Evolutionary conservation across 2,888 invertebrate species (phyloP).

Genomic region (Drosophila sordidula): DNA sequence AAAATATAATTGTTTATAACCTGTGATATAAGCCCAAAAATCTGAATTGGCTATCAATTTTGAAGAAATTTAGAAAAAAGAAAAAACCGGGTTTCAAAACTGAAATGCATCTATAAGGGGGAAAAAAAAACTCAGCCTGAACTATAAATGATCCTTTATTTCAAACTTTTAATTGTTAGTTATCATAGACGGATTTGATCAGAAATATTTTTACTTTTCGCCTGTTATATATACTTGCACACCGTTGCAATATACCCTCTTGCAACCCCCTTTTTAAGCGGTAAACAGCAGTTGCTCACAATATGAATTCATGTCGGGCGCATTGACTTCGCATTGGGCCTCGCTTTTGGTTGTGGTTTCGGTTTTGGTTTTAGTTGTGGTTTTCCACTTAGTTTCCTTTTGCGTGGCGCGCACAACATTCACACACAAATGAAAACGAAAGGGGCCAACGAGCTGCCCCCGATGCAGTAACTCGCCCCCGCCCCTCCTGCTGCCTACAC

Average conservation of each 20-base stretch:
- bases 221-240: not conserved
- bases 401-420: slow-evolving; percentile 15
- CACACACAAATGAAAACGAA: slow-evolving; percentile 70
- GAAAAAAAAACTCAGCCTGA: slow-evolving; percentile 12
- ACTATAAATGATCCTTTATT: slow-evolving; percentile 23
- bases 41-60: too few species aligned
- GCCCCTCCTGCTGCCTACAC: slow-evolving; percentile 16
- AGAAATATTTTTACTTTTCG: not conserved
- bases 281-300: slow-evolving; percentile 47
- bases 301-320: slow-evolving; percentile 71
- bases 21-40: too few species aligned
- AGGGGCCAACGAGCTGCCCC: slow-evolving; percentile 57
- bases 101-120: not conserved
- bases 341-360: slow-evolving; percentile 56
- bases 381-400: slow-evolving; percentile 43
- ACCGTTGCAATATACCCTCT: not conserved
- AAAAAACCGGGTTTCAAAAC: too few species aligned
- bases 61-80: too few species aligned
- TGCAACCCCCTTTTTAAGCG: not conserved
- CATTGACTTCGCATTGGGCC: slow-evolving; percentile 73
- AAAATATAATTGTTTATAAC: too few species aligned
- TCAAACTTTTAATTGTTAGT: not conserved
- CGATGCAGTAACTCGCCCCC: not conserved
- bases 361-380: slow-evolving; percentile 29
- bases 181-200: too few species aligned